Percentiles rank a stretch among this genome's conserved stretches.
phyloP scores from a whole-genome alignment of 1,140 invertebrate genomes.

The Pseudomyrmex concolor region DNA sequence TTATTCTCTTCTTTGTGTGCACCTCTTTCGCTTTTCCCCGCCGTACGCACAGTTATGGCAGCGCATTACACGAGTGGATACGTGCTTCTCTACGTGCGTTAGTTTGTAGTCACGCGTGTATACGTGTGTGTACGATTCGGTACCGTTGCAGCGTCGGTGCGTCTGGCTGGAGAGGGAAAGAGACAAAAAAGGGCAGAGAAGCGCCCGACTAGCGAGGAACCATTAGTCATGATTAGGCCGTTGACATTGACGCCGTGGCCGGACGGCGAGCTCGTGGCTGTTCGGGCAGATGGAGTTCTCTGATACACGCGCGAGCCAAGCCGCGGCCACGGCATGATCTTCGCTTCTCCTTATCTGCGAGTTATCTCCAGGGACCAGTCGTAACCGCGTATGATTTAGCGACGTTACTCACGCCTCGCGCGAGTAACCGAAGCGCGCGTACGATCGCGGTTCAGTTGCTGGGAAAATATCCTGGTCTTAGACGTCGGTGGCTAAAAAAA shows the following conservation, averaged over 20 bases:
- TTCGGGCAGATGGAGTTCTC: conserved; percentile 74
- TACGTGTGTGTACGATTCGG: background rate
- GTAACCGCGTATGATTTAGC: conserved; percentile 70
- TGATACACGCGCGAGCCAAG: conserved; percentile 70
- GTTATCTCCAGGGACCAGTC: conserved; percentile 62
- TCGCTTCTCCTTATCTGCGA: conserved; percentile 58
- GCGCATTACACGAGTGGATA: conserved; percentile 66
- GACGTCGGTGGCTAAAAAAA: background rate
- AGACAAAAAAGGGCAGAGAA: background rate
- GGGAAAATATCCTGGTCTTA: conserved; percentile 25
- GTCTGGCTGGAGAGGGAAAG: background rate
- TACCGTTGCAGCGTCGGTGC: conserved; percentile 50
- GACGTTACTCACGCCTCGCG: conserved; percentile 65
- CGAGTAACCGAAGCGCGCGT: conserved; percentile 45
- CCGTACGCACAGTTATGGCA: conserved; percentile 67
- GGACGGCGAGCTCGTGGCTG: conserved; percentile 69
- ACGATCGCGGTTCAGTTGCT: background rate
- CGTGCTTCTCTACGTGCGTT: conserved; percentile 11
- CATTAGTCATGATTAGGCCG: conserved; percentile 80
- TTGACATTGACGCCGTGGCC: conserved; percentile 75
- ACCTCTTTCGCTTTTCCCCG: conserved; percentile 54
- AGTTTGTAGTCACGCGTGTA: background rate
- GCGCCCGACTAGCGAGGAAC: conserved; percentile 57
- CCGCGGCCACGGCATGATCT: conserved; percentile 62
- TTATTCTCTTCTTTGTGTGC: background rate